Evolutionary conservation across 30 jellyfish, hydroid and myxozoan species (phyloP), one percentile per base, ranked within the genome.

Genomic region (Pelagia noctiluca): DNA sequence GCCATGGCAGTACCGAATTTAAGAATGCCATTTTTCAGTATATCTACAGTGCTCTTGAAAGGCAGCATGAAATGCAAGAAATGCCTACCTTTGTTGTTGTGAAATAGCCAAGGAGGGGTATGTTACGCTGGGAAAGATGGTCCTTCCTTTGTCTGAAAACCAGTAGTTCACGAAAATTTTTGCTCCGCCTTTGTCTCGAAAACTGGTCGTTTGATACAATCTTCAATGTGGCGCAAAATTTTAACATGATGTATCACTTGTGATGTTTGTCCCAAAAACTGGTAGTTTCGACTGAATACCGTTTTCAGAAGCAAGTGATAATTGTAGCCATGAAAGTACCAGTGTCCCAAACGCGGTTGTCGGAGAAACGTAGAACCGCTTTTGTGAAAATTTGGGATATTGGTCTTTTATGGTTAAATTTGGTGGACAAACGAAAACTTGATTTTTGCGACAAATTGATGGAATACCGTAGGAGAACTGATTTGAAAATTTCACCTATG

Each of bases 201-300:
- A 42, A 42, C 57, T 42, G 57, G 57, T 42, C 57, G 57, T 42
- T 42, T 42, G 57, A 42, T 42, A 42, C 57, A 42, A 42, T 42
- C 57, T 42, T 42, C 57, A 42, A 42, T 42, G 8, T 42, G 57
- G 57, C 57, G 57, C 16, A 42, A 42, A 42, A 42, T 42, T 42
- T 42, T 42, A 42, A 42, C 57, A 42, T 42, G 57, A 42, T 42
- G 57, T 42, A 42, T 42, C 57, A 42, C 57, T 42, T 42, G 57
- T 16, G 57, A 42, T 42, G 57, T 42, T 42, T 42, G 57, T 42
- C 57, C 57, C 57, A 42, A 16, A 42, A 42, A 42, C 57, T 42
- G 57, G 57, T 42, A 42, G 57, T 42, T 42, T 42, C 57, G 57
- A 42, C 57, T 42, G 57, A 42, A 42, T 42, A 42, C 57, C 57